Evolutionary conservation across 2,797 vertebrate genomes (phyloP), one percentile per base, ranked within the genome.

Genomic region (Melanotaenia boesemani): DNA sequence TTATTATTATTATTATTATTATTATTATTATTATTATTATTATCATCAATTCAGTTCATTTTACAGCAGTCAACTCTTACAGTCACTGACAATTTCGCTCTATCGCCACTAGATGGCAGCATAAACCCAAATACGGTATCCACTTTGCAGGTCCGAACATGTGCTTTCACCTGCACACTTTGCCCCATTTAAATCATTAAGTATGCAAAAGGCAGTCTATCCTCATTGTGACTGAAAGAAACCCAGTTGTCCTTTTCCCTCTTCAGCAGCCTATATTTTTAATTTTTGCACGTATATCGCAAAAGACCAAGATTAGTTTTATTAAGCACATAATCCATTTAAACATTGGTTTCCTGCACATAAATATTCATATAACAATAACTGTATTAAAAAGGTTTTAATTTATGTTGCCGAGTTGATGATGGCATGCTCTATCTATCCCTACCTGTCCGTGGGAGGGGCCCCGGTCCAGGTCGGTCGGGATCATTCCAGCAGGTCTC

Each of bases 361-460:
- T 10, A 4, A 30, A 60, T 18, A 15, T 3, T 7, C 0, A 7
- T 0, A 44, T 18, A 20, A 6, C 46, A 57, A 7, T 55, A 1
- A 5, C 0, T 1, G 12, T 7, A 26, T 46, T 13, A 54, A 2
- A 9, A 15, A 6, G 30, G 22, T 54, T 54, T 44, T 24, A 10
- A 11, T 11, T 13, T n/a, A 6, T 11, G n/a, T 24, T 12, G 24
- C 12, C 50, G n/a, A 1, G 7, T 4, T 30, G 46, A 20, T 12
- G 30, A 1, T 24, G 39, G 24, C 18, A 28, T 0, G 67, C 48
- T 71, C 60, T 26, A 57, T 71, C 60, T 26, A 57, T 74, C 39
- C 74, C 68, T 83, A 94, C 94, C 94, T 94, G 94, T 86, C 88
- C 83, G 77, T 67, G 70, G 87, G 92, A 84, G 91, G 72, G 86